phyloP scores from a whole-genome alignment of 2,888 invertebrate genomes.

The Marronus borbonicus region DNA sequence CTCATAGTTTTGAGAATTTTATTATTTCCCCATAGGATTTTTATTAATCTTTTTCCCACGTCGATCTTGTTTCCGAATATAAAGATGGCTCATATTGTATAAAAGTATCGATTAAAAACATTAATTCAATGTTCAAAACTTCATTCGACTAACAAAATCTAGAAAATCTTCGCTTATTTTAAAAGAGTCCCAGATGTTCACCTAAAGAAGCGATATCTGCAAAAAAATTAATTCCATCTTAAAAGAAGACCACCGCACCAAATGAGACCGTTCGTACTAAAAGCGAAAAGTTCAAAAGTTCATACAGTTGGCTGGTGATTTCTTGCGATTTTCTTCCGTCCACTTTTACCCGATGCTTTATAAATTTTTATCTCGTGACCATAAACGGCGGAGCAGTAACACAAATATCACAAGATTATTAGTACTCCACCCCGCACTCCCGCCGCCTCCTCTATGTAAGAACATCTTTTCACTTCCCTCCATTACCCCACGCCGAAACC shows the following conservation, averaged over 20 bases:
- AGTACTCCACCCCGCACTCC: background rate
- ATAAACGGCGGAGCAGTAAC: constrained; percentile 23
- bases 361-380: constrained; percentile 37
- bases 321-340: background rate
- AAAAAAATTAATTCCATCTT: background rate
- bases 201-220: too few relatives aligned
- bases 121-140: too few relatives aligned
- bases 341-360: constrained; percentile 9
- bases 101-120: too few relatives aligned
- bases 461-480: constrained; percentile 6
- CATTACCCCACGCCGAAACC: background rate
- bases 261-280: background rate
- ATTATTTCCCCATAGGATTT: too few relatives aligned
- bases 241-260: background rate
- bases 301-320: background rate
- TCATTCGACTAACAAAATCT: too few relatives aligned
- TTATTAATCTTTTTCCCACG: too few relatives aligned
- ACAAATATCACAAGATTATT: constrained; percentile 35
- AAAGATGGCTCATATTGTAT: too few relatives aligned
- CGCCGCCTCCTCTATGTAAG: background rate
- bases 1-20: too few relatives aligned
- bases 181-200: too few relatives aligned
- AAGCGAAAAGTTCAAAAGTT: background rate
- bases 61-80: too few relatives aligned
- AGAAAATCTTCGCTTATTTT: too few relatives aligned